phyloP scores from a whole-genome alignment of 2,113 vertebrate species.

The Serilophus lunatus region DNA sequence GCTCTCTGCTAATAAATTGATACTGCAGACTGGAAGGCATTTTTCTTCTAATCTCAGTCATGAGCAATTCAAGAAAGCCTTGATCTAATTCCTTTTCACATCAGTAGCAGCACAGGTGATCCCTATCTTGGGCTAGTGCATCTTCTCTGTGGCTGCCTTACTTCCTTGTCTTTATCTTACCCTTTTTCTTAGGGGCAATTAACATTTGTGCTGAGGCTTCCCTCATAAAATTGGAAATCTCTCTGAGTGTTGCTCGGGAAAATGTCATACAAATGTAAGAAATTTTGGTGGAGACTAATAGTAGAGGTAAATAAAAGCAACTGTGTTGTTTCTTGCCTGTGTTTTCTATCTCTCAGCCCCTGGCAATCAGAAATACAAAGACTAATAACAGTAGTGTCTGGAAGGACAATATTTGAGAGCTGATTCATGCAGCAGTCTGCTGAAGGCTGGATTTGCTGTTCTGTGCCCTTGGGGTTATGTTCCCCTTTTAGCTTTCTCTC shows the following conservation, averaged over 20 bases:
- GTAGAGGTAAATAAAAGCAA: background rate
- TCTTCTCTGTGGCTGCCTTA: background rate
- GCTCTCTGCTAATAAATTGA: background rate
- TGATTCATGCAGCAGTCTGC: background rate
- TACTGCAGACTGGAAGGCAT: background rate
- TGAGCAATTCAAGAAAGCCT: background rate
- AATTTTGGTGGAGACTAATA: background rate
- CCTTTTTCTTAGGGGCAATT: background rate
- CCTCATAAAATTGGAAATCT: background rate
- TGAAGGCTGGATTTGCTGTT: constrained; percentile 26
- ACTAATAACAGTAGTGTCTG: background rate
- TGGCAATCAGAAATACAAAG: background rate
- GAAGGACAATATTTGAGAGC: constrained; percentile 13
- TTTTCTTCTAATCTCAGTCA: background rate
- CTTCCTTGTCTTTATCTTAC: background rate
- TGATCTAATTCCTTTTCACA: background rate
- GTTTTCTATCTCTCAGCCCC: background rate
- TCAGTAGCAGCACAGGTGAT: background rate
- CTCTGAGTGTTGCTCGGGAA: background rate
- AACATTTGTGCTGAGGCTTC: background rate
- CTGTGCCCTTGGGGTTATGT: constrained; percentile 7
- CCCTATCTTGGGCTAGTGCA: background rate
- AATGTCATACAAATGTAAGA: background rate
- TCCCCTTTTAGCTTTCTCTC: constrained; percentile 17
- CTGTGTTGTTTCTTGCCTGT: background rate